Conservation (phyloP, 2,113 vertebrate genomes). For the Laticauda colubrina region DNA sequence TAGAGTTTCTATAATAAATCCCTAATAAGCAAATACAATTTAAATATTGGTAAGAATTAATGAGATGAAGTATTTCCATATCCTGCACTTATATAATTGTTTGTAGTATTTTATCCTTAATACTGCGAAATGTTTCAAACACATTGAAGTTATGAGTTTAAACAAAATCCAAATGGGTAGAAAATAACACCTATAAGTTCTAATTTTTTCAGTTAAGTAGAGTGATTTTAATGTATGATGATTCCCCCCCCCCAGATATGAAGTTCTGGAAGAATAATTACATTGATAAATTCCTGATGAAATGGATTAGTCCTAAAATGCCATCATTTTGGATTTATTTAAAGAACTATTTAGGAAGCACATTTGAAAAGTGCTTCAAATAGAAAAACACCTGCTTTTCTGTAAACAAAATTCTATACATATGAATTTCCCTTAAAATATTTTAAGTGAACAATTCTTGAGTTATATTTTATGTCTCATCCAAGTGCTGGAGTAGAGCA, state of each 20-base stretch:
- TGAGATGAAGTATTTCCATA: not conserved
- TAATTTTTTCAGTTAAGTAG: constrained; percentile 2
- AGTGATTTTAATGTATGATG: not conserved
- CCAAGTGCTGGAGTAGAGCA: not conserved
- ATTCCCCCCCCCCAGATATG: not conserved
- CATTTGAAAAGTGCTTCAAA: not conserved
- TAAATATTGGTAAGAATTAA: not conserved
- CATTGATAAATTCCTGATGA: not conserved
- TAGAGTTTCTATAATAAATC: not conserved
- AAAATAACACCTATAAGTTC: not conserved
- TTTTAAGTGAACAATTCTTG: not conserved
- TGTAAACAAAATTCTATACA: not conserved
- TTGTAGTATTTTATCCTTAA: not conserved
- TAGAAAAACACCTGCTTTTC: constrained; percentile 1
- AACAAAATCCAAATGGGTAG: not conserved
- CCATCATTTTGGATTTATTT: not conserved
- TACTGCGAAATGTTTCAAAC: not conserved
- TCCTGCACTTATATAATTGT: not conserved
- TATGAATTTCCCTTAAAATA: not conserved
- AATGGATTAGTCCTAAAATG: not conserved
- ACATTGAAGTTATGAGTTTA: not conserved
- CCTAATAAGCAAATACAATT: not conserved
- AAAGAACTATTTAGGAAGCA: not conserved
- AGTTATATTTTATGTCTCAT: not conserved
- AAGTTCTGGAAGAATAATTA: not conserved